phyloP scores from a whole-genome alignment of 2,113 vertebrate species.

The Mandrillus leucophaeus region DNA sequence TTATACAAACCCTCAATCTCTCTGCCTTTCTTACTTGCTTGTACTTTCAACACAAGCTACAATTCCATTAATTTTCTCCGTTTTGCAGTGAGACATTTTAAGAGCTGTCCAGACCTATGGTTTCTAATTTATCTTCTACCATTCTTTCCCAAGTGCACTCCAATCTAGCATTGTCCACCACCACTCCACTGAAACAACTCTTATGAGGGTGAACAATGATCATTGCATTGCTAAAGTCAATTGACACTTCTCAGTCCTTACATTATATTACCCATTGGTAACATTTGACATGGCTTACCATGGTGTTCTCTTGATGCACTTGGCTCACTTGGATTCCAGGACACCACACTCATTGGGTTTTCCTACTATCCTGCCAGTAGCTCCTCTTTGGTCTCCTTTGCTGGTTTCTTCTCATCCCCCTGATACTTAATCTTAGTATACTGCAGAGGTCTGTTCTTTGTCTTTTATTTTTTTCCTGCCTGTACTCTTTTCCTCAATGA shows the following conservation, averaged over 20 bases:
- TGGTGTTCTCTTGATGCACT: neutral
- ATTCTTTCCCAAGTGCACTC: neutral
- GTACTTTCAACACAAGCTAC: neutral
- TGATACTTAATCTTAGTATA: neutral
- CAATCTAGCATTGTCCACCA: neutral
- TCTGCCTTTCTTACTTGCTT: neutral
- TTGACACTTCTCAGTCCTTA: neutral
- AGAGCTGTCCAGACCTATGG: neutral
- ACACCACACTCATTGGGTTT: neutral
- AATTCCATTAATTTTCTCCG: neutral
- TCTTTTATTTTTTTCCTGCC: neutral
- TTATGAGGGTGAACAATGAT: neutral
- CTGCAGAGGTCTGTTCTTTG: neutral
- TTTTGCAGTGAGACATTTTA: neutral
- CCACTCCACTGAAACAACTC: neutral
- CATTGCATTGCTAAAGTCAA: neutral
- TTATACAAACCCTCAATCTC: too few relatives aligned
- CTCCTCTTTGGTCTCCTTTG: neutral
- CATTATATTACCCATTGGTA: neutral
- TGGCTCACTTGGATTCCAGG: neutral
- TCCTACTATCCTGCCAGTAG: neutral
- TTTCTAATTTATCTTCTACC: neutral
- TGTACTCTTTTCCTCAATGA: neutral
- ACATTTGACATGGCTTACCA: neutral
- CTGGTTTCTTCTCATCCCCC: neutral